Percentiles rank a stretch among this genome's conserved stretches.
Evolutionary conservation across 2,888 invertebrate genomes (phyloP).

Genomic region (Andrena camellia): DNA sequence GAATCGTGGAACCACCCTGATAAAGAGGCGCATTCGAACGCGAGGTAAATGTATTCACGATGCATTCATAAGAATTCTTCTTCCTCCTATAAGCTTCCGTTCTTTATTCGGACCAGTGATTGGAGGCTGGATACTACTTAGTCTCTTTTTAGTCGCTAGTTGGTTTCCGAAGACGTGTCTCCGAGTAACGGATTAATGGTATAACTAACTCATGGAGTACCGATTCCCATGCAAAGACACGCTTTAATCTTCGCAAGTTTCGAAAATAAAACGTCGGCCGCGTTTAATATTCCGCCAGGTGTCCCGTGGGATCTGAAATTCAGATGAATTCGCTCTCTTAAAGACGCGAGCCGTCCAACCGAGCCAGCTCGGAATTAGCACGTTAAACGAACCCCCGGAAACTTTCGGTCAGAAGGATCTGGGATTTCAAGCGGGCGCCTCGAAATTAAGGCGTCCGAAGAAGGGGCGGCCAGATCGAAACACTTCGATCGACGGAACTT

Average conservation of each 20-base stretch:
- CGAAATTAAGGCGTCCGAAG: conserved; percentile 10
- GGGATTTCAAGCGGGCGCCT: conserved; percentile 41
- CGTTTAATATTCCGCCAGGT: conserved; percentile 37
- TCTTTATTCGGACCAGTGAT: background rate
- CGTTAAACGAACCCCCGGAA: conserved; percentile 60
- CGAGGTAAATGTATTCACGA: background rate
- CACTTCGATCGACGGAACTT: background rate
- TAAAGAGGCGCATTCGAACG: background rate
- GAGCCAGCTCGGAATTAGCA: conserved; percentile 58
- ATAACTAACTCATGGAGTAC: background rate
- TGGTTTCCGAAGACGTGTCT: background rate
- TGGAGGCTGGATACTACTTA: background rate
- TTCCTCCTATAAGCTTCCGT: background rate
- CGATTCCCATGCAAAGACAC: background rate
- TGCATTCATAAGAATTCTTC: background rate
- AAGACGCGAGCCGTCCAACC: conserved; percentile 45
- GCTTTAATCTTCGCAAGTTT: background rate
- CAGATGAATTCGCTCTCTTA: conserved; percentile 39
- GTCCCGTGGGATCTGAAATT: conserved; percentile 39
- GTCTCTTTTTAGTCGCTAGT: background rate
- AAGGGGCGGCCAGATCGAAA: background rate
- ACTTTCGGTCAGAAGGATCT: conserved; percentile 14
- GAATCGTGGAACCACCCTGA: background rate
- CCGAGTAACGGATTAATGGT: background rate
- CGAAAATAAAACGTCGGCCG: conserved; percentile 1